phyloP scores from a whole-genome alignment of 2,797 vertebrate species.

The Lithobates sylvaticus region DNA sequence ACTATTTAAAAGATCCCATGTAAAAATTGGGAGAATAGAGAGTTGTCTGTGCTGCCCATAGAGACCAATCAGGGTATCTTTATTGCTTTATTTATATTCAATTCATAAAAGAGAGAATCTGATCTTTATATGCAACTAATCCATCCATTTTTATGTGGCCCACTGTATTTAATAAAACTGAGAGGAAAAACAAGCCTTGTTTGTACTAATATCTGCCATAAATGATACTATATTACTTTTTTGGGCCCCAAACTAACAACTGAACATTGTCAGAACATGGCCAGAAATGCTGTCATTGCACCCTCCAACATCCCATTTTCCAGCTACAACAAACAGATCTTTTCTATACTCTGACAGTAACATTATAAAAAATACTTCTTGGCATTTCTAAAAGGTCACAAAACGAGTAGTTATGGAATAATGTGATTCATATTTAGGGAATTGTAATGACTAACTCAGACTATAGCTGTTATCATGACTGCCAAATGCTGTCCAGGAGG shows the following conservation, averaged over 20 bases:
- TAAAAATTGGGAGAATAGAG: too few species aligned
- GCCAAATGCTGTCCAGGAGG: constrained; percentile 39
- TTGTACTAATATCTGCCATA: neutral
- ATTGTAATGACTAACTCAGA: constrained; percentile 57
- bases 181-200: neutral
- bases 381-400: constrained; percentile 56
- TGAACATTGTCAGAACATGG: constrained; percentile 14
- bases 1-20: too few species aligned
- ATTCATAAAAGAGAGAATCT: neutral
- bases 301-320: constrained; percentile 42
- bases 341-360: constrained; percentile 58
- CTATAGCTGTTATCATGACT: constrained; percentile 25
- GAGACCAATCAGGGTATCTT: neutral
- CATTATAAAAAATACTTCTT: constrained; percentile 38
- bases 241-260: constrained; percentile 16
- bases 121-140: neutral
- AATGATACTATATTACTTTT: constrained; percentile 5
- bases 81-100: neutral
- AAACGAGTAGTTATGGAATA: constrained; percentile 55
- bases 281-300: constrained; percentile 46
- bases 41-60: neutral
- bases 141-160: too few species aligned
- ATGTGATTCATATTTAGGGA: constrained; percentile 47
- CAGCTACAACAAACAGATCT: constrained; percentile 49
- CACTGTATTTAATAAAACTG: neutral